Base-by-base conservation (phyloP, 2,113 vertebrate genomes). In the Otis tarda region DNA sequence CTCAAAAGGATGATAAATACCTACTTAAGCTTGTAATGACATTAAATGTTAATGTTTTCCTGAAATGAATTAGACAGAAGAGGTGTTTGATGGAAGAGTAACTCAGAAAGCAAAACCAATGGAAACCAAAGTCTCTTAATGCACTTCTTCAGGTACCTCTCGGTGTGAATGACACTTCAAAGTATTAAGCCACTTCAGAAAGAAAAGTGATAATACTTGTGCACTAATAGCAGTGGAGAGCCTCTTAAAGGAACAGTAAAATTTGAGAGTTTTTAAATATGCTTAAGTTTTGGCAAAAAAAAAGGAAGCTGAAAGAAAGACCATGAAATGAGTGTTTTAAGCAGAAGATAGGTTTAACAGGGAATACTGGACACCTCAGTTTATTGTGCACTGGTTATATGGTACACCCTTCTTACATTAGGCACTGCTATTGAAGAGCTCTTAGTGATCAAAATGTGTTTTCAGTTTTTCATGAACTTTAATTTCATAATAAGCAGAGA, bases 41-140 rank as follows among this genome's bases (percentile, higher is more conserved):
- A 93, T 55, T 96, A 89, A 79, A 87, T 39, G 63, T 92, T 91
- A 94, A 89, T 71, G 70, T 92, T 95, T 95, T 73, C 50, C 53
- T 65, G 85, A 95, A 88, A 88, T 77, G 67, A 94, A 83, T 71
- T 82, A 60, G 87, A 52, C n/a, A 68, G 53, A 87, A 85, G 65
- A 91, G 41, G n/a, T 79, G 25, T 88, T 94, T 90, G 84, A 91
- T 90, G 63, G 70, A 93, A 79, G 27, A 85, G 43, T 49, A 93
- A 92, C 75, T 45, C 57, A 90, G 88, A 95, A 89, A 87, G 77
- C 81, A 93, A 1, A 4, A 70, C 64, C 64, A 80, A 87, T 75
- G 77, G 80, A 83, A 95, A 89, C 25, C 35, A 35, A 71, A 88
- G 37, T 55, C 25, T 59, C 57, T 60, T 91, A 92, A 94, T 73